Evolutionary conservation across 2,113 vertebrate genomes (phyloP), one percentile per base, ranked within the genome.

Genomic region (Xyrauchen texanus): DNA sequence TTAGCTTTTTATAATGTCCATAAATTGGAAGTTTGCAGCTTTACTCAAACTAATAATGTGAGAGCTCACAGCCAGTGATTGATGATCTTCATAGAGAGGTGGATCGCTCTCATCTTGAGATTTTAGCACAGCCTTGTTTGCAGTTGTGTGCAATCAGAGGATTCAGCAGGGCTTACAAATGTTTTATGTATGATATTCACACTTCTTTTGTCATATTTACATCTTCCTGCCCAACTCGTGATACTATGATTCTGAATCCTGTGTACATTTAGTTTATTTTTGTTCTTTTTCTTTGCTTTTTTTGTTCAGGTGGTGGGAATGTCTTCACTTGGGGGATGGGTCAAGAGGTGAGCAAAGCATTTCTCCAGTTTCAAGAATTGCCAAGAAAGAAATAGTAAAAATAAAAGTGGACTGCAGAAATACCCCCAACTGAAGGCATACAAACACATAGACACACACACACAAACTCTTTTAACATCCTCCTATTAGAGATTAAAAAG

Each of bases 111-210:
- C 93, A 96, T 96, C 95, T 96, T 94, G 90, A 95, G 93, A 95
- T 95, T 96, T 95, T 98, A 95, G 95, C 95, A 94, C 93, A 94
- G 92, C 94, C 93, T 95, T 94, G 94, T 95, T 96, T 94, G 93
- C 94, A 95, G 93, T 95, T 94, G 93, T 93, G 92, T 95, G 94
- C 90, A 96, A 94, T 95, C 94, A 95, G 91, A 91, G 92, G 93
- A 91, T 93, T 93, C 90, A 91, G 91, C 89, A 94, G 90, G 94
- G 93, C 93, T 95, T 96, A 97, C 94, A 95, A 96, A 93, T 95
- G 92, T 92, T 95, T 97, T 95, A 97, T 95, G 91, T 94, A 95
- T 96, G 94, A 91, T 94, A 91, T 34, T 34, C 21, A 88, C 93
- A 93, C 90, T 88, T 92, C 89, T 94, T 96, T 93, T 95, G 94